A percentile compares a stretch with the other conserved stretches of the same genome.
Conservation (phyloP, 2,113 vertebrate genomes). For the Axis porcinus region DNA sequence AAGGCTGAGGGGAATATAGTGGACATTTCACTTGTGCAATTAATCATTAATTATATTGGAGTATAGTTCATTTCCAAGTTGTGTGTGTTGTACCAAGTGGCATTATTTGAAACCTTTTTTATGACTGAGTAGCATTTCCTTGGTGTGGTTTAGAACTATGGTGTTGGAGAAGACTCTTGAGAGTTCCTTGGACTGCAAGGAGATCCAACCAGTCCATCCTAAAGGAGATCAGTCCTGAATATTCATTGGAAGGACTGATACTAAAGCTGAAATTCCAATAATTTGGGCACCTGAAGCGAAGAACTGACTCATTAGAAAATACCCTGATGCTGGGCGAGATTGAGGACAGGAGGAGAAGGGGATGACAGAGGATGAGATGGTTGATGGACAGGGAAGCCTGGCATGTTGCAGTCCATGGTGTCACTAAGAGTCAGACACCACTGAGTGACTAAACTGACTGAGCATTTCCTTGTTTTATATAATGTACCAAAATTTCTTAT, state of each 20-base stretch:
- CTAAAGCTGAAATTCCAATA: not conserved
- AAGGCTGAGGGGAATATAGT: not conserved
- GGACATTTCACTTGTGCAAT: not conserved
- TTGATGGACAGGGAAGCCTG: not conserved
- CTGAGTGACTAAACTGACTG: not conserved
- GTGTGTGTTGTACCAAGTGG: not conserved
- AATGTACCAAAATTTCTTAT: not conserved
- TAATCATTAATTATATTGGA: not conserved
- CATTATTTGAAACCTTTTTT: not conserved
- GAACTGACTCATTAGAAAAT: not conserved
- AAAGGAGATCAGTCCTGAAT: not conserved
- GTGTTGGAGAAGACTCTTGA: not conserved
- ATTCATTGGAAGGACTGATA: not conserved
- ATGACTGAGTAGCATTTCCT: not conserved
- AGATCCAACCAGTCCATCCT: not conserved
- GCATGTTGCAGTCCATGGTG: not conserved
- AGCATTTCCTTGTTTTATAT: not conserved
- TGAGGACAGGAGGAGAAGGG: not conserved
- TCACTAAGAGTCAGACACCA: fast-evolving
- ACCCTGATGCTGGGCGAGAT: not conserved
- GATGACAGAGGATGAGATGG: not conserved
- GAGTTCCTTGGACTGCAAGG: not conserved
- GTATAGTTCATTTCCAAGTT: not conserved
- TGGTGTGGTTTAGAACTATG: not conserved
- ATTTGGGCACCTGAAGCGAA: not conserved